Conservation (phyloP, 2,888 invertebrate genomes). For the Seira musarum region DNA sequence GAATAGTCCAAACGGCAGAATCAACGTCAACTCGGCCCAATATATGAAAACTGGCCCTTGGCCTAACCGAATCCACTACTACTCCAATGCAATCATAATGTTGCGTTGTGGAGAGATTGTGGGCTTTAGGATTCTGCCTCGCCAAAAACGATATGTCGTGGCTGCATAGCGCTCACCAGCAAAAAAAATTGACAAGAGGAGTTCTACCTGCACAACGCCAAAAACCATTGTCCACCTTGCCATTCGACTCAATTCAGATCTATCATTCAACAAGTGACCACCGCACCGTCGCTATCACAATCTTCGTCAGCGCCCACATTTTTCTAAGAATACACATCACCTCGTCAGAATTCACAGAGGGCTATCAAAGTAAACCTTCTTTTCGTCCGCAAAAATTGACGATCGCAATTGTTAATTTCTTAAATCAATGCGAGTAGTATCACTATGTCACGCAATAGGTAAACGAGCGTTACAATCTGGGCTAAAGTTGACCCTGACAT, state of each 20-base stretch:
- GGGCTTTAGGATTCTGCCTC: conserved; percentile 3
- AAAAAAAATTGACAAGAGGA: conserved; percentile 13
- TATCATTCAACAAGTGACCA: conserved; percentile 59
- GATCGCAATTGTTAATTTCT: no score
- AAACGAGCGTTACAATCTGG: no score
- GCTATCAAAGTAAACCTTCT: no score
- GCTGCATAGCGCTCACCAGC: neutral
- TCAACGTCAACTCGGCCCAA: neutral
- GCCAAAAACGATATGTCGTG: neutral
- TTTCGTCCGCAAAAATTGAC: no score
- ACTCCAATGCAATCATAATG: neutral
- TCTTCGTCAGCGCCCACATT: neutral
- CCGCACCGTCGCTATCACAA: conserved; percentile 17
- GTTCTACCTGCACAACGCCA: conserved; percentile 46
- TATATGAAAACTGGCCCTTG: conserved; percentile 41
- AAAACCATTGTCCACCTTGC: conserved; percentile 63
- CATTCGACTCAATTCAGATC: conserved; percentile 53
- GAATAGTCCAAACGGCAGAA: neutral
- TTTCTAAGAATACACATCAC: no score
- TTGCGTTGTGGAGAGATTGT: neutral
- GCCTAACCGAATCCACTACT: conserved; percentile 25
- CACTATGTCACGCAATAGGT: no score
- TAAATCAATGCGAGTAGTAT: no score
- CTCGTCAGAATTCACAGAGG: no score
- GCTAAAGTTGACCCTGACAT: no score